phyloP scores from a whole-genome alignment of 2,113 vertebrate species.

The Caloenas nicobarica region DNA sequence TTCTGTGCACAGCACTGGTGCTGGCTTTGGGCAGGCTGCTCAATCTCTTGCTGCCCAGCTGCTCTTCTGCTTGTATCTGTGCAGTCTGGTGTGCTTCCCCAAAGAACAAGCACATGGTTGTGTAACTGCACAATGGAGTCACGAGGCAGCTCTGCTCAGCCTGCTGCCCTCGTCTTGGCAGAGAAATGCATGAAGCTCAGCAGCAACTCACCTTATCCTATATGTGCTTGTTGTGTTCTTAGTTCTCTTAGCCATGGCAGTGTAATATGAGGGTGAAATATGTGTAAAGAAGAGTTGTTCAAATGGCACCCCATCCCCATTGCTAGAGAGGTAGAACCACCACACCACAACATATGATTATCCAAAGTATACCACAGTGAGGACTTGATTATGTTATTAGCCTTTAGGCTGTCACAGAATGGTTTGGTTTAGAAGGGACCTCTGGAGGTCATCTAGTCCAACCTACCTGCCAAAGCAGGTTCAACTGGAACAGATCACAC shows the following conservation, averaged over 20 bases:
- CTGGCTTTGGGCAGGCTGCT: neutral
- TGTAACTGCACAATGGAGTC: neutral
- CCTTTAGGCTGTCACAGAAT: neutral
- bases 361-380: neutral
- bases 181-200: neutral
- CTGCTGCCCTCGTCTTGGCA: neutral
- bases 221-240: neutral
- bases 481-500: too few relatives aligned
- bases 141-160: neutral
- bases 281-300: neutral
- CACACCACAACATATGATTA: neutral
- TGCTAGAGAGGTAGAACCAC: neutral
- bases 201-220: neutral
- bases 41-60: neutral
- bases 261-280: neutral
- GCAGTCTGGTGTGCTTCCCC: neutral
- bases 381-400: neutral
- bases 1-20: neutral
- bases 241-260: fast-evolving
- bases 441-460: too few relatives aligned
- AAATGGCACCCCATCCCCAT: neutral
- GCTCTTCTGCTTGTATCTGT: neutral
- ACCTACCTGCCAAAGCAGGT: too few relatives aligned
- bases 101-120: neutral
- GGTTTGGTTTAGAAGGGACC: too few relatives aligned